Base-by-base conservation (phyloP, 2,797 vertebrate species). In the Menidia menidia region DNA sequence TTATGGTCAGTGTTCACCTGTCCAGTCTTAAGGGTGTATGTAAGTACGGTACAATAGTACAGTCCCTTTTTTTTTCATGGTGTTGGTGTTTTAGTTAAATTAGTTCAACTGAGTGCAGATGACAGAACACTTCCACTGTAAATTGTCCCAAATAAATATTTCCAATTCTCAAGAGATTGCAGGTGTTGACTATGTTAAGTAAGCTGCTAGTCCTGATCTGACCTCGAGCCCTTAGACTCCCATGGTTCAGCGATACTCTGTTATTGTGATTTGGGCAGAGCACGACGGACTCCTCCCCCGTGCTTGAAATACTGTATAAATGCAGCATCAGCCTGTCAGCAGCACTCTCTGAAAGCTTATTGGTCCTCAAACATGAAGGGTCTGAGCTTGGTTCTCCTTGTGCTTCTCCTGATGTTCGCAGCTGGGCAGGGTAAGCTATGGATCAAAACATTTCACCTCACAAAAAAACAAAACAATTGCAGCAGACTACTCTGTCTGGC, bases 231-330 rank as follows among this genome's bases (percentile, higher is more conserved):
- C 76, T 74, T 81, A 86, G 88, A 73, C 80, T 68, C 75, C 65
- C 78, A 70, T 83, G 77, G 82, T 76, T 82, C 77, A 84, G 54
- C n/a, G 41, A 82, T 69, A 75, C 75, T 86, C 73, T 87, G 86
- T 87, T 86, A 82, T 85, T 92, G 87, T 87, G 76, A 86, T 90
- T 81, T 79, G 74, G 64, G 82, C 87, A 88, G 83, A 82, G 82
- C 71, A 66, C 0, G 51, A 68, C 56, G 53, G 88, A 90, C 92
- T 90, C 92, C 92, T 82, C 92, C 92, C 91, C 84, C 82, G 16
- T 60, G 75, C 73, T 80, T 78, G 81, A 89, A 89, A 83, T 70
- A 74, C 87, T 85, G 82, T 92, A 94, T 94, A 94, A 93, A 94
- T 91, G 75, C 91, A 89, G 90, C 82, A 83, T 73, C 80, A 73